phyloP scores from a whole-genome alignment of 2,888 invertebrate genomes.

The Oscheius sp. region DNA sequence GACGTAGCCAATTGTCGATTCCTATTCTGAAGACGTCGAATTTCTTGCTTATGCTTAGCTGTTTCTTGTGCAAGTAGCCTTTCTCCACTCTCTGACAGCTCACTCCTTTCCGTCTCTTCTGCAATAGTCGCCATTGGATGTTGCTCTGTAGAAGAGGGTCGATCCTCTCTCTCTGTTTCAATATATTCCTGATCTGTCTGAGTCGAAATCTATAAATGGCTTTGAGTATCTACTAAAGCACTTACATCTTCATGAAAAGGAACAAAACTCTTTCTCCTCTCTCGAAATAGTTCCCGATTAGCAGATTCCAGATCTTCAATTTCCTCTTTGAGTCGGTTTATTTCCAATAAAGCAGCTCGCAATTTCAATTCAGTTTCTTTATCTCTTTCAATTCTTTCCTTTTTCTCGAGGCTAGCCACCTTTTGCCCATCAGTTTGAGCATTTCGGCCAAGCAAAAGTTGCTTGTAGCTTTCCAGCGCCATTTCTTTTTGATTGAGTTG shows the following conservation, averaged over 20 bases:
- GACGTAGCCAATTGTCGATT: constrained; percentile 33
- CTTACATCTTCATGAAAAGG: constrained; percentile 3
- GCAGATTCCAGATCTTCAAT: constrained; percentile 34
- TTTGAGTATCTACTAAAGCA: neutral
- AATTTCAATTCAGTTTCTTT: constrained; percentile 2
- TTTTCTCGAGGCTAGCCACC: constrained; percentile 13
- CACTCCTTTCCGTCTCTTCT: constrained; percentile 2
- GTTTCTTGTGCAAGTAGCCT: constrained; percentile 2
- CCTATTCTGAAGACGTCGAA: constrained; percentile 39
- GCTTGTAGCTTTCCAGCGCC: constrained; percentile 56
- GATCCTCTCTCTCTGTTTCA: constrained; percentile 17
- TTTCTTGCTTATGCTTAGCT: constrained; percentile 36
- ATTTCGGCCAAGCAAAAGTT: constrained; percentile 45
- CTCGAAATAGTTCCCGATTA: constrained; percentile 24
- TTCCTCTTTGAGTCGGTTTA: constrained; percentile 30
- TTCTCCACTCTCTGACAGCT: neutral
- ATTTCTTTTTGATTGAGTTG: constrained; percentile 60
- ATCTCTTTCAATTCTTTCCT: neutral
- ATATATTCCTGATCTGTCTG: constrained; percentile 16
- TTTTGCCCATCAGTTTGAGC: neutral
- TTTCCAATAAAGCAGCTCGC: constrained; percentile 16
- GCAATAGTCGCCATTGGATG: neutral
- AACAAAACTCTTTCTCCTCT: constrained; percentile 10
- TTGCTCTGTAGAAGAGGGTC: neutral
- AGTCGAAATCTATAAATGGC: neutral